Base-by-base conservation (phyloP, 2,797 vertebrate genomes). In the Syngnathus rostellatus region DNA sequence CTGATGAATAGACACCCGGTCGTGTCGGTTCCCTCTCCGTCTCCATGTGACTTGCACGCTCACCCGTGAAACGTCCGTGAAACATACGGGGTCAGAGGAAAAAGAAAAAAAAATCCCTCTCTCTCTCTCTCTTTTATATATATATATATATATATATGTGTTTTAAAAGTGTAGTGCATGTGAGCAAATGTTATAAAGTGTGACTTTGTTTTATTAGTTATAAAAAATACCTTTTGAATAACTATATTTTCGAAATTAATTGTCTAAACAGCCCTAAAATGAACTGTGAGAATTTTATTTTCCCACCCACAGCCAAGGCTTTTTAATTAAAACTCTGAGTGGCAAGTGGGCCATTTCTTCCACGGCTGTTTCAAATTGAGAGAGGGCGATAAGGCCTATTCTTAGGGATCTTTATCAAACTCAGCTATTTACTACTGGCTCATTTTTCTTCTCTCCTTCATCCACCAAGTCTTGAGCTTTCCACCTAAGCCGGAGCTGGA, bases 311-410 rank as follows among this genome's bases (percentile, higher is more conserved):
- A 45, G 60, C 40, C 55, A 65, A 59, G 66, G 74, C 69, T 78
- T 86, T 85, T 89, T 90, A 90, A 90, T 91, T 90, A 89, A 85
- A 87, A 80, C 74, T 80, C 70, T 87, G 82, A 86, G 77, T 85
- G 88, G 89, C 85, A 88, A 79, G 50, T 83, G 77, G 77, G 78
- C 84, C 80, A 82, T 88, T 90, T 88, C 72, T 83, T 80, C 85
- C 62, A 53, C 72, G 79, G 83, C 83, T 80, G 82, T 86, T 89
- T 86, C 70, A 86, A 84, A 87, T 84, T 77, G 79, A 84, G 80
- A 67, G 65, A 51, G 65, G 55, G 69, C 85, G 83, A 87, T 87
- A 88, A 89, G 87, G 72, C 75, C 84, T 85, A 83, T 88, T 89
- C 89, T 88, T 89, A 83, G 80, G 78, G 73, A 74, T 64, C 51